Conservation (phyloP, 30 jellyfish, hydroid and myxozoan genomes). For the Turritopsis dohrnii region DNA sequence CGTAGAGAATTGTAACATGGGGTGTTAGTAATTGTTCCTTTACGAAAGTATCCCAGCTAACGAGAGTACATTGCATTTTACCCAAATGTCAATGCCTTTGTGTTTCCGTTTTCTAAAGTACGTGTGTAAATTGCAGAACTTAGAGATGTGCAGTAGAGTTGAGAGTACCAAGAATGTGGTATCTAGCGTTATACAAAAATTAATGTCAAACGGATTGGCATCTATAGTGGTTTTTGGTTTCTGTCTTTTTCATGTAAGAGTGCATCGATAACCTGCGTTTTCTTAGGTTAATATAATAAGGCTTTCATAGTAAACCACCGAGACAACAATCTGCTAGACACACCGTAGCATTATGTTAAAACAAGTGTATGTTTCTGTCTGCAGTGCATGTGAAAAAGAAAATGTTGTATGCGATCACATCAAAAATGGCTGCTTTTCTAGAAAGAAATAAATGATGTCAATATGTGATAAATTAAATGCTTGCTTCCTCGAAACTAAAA, state of each 20-base stretch:
- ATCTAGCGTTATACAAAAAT: neutral
- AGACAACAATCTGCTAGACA: too few relatives aligned
- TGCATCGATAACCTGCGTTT: too few relatives aligned
- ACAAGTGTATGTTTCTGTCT: neutral
- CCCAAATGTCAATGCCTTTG: neutral
- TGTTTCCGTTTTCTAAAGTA: neutral
- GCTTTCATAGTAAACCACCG: too few relatives aligned
- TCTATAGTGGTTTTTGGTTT: too few relatives aligned
- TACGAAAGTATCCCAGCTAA: too few relatives aligned
- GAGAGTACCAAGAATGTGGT: neutral
- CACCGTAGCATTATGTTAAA: neutral
- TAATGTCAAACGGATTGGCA: too few relatives aligned
- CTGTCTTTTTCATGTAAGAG: too few relatives aligned
- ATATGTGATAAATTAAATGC: neutral
- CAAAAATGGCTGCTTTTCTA: neutral
- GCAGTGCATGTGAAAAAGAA: neutral
- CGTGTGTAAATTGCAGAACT: neutral
- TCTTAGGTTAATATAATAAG: too few relatives aligned
- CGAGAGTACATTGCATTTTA: too few relatives aligned
- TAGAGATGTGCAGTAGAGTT: neutral
- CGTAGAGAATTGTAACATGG: too few relatives aligned
- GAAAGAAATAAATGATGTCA: neutral
- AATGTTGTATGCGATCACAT: neutral
- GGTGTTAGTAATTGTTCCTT: too few relatives aligned
- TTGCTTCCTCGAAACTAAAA: too few relatives aligned